These are phyloP conservation scores for Mythimna ferrago DNA, from an alignment of 2,888 invertebrate genomes.

Conservation along the genomic window DNA sequence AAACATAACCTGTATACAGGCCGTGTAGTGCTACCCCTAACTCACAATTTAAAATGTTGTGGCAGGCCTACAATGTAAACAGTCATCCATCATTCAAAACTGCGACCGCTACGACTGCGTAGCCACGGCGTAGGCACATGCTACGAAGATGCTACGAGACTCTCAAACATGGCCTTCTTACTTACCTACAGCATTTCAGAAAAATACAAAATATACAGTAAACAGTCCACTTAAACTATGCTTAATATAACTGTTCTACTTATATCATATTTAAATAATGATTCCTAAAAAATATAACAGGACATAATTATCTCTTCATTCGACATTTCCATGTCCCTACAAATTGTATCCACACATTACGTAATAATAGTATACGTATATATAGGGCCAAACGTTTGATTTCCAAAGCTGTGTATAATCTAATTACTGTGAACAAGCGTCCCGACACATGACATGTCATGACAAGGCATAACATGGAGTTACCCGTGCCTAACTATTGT, in stretches of 20 bases:
- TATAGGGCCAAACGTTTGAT: constrained; percentile 50
- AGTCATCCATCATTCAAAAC: background rate
- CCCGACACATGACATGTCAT: constrained; percentile 60
- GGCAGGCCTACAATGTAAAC: background rate
- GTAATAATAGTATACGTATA: background rate
- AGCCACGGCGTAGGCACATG: constrained; percentile 4
- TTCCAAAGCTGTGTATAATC: constrained; percentile 65
- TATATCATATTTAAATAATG: background rate
- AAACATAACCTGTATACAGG: too few species aligned
- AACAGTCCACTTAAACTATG: too few species aligned
- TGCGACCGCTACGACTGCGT: constrained; percentile 12
- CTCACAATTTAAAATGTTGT: background rate
- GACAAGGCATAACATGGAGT: constrained; percentile 64
- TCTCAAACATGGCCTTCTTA: too few species aligned
- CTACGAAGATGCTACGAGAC: constrained; percentile 21
- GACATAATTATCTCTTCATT: background rate
- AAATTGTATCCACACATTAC: constrained; percentile 14
- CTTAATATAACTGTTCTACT: too few species aligned
- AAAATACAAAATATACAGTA: too few species aligned
- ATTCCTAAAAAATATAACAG: background rate
- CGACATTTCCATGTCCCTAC: background rate
- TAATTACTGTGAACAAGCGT: constrained; percentile 68
- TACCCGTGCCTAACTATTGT: constrained; percentile 36
- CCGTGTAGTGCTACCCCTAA: too few species aligned
- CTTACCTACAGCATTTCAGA: too few species aligned